Evolutionary conservation across 2,888 invertebrate species (phyloP), one percentile per base, ranked within the genome.

Genomic region (Helleia helle): DNA sequence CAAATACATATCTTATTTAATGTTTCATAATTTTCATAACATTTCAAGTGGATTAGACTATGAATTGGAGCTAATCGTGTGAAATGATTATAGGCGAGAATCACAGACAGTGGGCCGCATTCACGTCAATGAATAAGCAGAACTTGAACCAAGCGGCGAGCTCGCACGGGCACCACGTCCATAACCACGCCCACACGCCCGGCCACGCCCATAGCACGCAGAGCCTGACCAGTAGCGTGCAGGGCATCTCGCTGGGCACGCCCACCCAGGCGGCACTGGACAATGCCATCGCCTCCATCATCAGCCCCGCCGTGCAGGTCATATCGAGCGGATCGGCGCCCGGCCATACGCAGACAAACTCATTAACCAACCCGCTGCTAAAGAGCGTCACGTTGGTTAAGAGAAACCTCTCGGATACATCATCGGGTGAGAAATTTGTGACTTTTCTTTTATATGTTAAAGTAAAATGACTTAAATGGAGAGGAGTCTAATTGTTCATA

Each of bases 241-340:
- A 83, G 46, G 80, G 81, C 9, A 83, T 83, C 11, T 74, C 81
- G 0, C 62, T 81, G 0, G 58, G 65, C 50, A 59, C 75, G 3
- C 72, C 75, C 1, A 65, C 76, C 0, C 83, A 83, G 43, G 68
- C 74, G 0, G 76, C 80, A 0, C 31, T 83, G 0, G 81, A 83
- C 44, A 80, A 62, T 46, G 81, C 81, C 1, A 80, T 84, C 39
- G 83, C 83, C 0, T 77, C 79, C 1, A 72, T 83, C 11, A 77
- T 83, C 56, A 75, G 77, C n/a, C 80, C 81, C 0, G 68, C 65
- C 2, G 71, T 72, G 30, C 76, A 83, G 48, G 75, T 81, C 7
- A 80, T 83, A 52, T 76, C 83, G 36, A 76, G 71, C 36, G 79
- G 79, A n/a, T n/a, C n/a, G n/a, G 40, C 31, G 14, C 38, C 46